Percentiles rank a stretch among this genome's conserved stretches.
Evolutionary conservation across 2,888 invertebrate species (phyloP).

Genomic region (Caenorhabditis angaria): DNA sequence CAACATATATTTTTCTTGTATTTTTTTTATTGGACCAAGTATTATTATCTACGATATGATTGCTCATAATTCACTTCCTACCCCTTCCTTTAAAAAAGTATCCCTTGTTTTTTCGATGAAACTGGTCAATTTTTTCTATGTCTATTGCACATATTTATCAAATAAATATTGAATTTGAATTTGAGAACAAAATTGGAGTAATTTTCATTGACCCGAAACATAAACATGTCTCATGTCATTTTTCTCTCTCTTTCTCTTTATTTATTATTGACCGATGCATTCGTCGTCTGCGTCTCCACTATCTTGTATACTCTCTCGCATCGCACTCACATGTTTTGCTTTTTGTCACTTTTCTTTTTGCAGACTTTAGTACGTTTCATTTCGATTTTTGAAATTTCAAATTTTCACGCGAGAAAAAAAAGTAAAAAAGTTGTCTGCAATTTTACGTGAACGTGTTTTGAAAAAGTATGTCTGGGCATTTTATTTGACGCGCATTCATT

Average conservation of each 20-base stretch:
- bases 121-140: neutral
- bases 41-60: neutral
- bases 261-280: neutral
- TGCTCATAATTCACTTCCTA: neutral
- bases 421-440: too few species aligned
- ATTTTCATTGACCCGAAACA: too few species aligned
- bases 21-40: neutral
- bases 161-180: neutral
- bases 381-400: neutral
- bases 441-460: too few species aligned
- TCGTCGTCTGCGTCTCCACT: constrained; percentile 1
- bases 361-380: neutral
- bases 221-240: too few species aligned
- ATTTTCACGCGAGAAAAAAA: too few species aligned
- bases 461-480: too few species aligned
- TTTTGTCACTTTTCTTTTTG: neutral
- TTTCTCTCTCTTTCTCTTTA: neutral
- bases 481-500: too few species aligned
- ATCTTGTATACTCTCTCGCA: neutral
- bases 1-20: too few species aligned
- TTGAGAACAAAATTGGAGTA: too few species aligned
- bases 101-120: neutral
- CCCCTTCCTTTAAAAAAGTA: neutral
- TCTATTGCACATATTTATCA: neutral
- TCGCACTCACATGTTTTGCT: constrained; percentile 3